Evolutionary conservation across 1,140 invertebrate species (phyloP), one percentile per base, ranked within the genome.

Genomic region (Acromyrmex charruanus): DNA sequence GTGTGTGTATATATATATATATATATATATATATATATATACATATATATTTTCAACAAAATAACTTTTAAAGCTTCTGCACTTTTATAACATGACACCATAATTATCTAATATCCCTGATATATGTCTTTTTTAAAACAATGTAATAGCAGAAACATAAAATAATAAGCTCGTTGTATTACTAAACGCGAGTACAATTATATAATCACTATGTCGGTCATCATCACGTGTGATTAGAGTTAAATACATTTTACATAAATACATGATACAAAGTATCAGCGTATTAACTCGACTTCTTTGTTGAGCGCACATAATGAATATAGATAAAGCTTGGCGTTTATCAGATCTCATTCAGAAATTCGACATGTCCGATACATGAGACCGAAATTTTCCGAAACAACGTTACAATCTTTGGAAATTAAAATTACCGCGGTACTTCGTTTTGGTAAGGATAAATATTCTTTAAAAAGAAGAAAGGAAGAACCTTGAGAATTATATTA

Each of bases 161-260:
- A 59, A 39, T 6, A 18, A 59, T 16, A 31, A 31, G 5, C 3
- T 71, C 39, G 2, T 39, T 14, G 3, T 3, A 6, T 35, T 1
- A n/a, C 12, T 51, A 80, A 68, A 80, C 16, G 61, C 0, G 28
- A 21, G 12, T n/a, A 79, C 2, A 31, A 69, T 80, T 80, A 55
- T 10, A 9, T 51, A 80, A 80, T 53, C 44, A 21, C 31, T 28
- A 21, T 16, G 10, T 21, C 25, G 7, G 7, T 63, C 39, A 28
- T 59, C 35, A 35, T 66, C 59, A 31, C n/a, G 12, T 31, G 18
- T 28, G 3, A 55, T 80, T 53, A 69, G 2, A 68, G 28, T 66
- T 5, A 68, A 68, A 80, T n/a, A 51, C 4, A 69, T 39, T 80
- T 31, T 35, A 7, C n/a, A 25, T 25, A 66, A 65, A 68, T 44